A percentile compares a stretch with the other conserved stretches of the same genome.
These are phyloP conservation scores for Homarus americanus DNA, from an alignment of 1,140 invertebrate species.

Conservation along the genomic window DNA sequence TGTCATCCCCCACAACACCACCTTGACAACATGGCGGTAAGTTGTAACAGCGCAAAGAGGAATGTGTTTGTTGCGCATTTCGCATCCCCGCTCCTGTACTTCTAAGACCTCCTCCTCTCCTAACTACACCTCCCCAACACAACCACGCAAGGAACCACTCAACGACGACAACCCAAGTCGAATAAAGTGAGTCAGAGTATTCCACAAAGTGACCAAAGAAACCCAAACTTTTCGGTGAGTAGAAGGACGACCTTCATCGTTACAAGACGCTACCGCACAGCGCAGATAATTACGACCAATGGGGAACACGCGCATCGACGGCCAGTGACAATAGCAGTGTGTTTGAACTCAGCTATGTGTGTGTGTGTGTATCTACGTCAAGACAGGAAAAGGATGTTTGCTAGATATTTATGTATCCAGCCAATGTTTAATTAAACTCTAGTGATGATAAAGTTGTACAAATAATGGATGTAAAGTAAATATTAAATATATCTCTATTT, in stretches of 20 bases:
- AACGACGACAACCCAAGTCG: background rate
- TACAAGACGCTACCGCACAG: background rate
- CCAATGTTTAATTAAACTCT: background rate
- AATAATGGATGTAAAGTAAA: slow-evolving; percentile 62
- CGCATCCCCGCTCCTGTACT: background rate
- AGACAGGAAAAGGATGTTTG: background rate
- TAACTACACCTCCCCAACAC: too few species aligned
- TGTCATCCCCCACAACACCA: background rate
- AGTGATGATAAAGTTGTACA: slow-evolving; percentile 45
- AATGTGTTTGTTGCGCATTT: background rate
- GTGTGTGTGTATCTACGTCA: background rate
- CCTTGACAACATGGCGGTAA: background rate
- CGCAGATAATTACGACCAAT: background rate
- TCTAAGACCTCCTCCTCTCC: background rate
- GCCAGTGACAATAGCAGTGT: background rate
- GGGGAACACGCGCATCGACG: background rate
- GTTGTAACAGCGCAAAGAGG: background rate
- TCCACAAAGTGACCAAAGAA: too few species aligned
- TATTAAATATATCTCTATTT: slow-evolving; percentile 55
- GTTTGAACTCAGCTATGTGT: background rate
- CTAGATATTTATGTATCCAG: slow-evolving; percentile 25
- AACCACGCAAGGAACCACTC: background rate
- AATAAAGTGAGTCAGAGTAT: too few species aligned
- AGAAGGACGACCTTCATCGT: background rate
- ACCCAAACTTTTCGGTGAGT: background rate